Evolutionary conservation across 2,888 invertebrate species (phyloP), one percentile per base, ranked within the genome.

Genomic region (Calliscelio sp.): DNA sequence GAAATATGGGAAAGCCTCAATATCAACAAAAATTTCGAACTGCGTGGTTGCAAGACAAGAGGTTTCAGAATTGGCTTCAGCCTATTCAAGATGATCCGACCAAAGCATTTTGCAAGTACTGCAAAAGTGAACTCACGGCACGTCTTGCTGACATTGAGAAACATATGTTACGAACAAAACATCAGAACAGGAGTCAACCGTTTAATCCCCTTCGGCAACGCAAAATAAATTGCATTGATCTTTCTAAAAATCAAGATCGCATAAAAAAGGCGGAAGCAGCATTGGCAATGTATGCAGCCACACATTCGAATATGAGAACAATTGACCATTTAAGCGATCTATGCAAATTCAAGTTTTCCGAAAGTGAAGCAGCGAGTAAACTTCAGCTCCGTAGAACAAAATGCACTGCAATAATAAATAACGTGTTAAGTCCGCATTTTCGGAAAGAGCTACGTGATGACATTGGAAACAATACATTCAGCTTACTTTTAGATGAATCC

Each of bases 401-500:
- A 51, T 66, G 66, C 25, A 28, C 66, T 3, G n/a, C 24, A 46
- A 38, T 84, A 18, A 74, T 79, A 51, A 79, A 73, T 14, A 80
- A 79, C 61, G 55, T 80, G 11, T 49, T 65, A 2, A 65, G 73
- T 16, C 53, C 74, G 18, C 74, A 83, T 51, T 83, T 79, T 35
- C 20, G 16, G 10, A 16, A 75, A 24, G 38, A 53, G 38, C 41
- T 84, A 59, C 28, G 41, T 11, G 18, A 59, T 32, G 78, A 83
- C 49, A 81, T 88, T 32, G 85, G 85, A 6, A 70, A 87, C 28
- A 24, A 46, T n/a, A 74, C 63, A 20, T 88, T 71, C 68, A 86
- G 86, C 51, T 32, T 88, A 4, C 68, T 88, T 22, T 55, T 89
- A 24, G 88, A 88, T 71, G 88, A 89, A 71, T 88, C 87, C 1